A percentile compares a stretch with the other conserved stretches of the same genome.
phyloP scores from a whole-genome alignment of 2,888 invertebrate species.

The Leptopilina myrica region DNA sequence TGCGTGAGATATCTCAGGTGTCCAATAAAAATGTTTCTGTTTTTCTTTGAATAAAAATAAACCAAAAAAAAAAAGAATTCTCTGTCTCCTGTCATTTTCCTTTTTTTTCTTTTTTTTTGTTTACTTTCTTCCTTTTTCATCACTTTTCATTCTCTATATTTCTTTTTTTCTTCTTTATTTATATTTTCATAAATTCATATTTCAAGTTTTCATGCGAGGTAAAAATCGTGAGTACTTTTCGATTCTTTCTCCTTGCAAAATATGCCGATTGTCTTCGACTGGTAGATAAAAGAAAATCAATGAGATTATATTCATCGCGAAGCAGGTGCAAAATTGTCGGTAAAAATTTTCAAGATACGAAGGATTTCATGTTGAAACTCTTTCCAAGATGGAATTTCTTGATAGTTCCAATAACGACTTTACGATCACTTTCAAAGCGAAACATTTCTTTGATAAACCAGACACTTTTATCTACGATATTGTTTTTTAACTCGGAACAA shows the following conservation, averaged over 20 bases:
- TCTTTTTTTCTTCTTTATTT: not conserved
- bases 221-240: not conserved
- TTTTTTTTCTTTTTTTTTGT: not conserved
- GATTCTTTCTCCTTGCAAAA: not conserved
- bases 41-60: slow-evolving; percentile 3
- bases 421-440: slow-evolving; percentile 9
- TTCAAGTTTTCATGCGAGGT: not conserved
- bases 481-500: not conserved
- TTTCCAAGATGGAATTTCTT: not conserved
- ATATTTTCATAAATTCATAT: slow-evolving; percentile 3
- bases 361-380: slow-evolving; percentile 5
- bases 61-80: not conserved
- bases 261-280: slow-evolving; percentile 4
- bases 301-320: not conserved
- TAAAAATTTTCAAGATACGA: not conserved
- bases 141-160: not conserved
- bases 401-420: slow-evolving; percentile 6
- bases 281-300: slow-evolving; percentile 6
- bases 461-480: not conserved
- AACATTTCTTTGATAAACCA: slow-evolving; percentile 20
- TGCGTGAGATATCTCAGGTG: slow-evolving; percentile 53
- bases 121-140: not conserved
- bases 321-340: not conserved
- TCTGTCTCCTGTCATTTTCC: not conserved
- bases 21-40: slow-evolving; percentile 9